Evolutionary conservation across 2,888 invertebrate genomes (phyloP).

Genomic region (Diarsia mendica): DNA sequence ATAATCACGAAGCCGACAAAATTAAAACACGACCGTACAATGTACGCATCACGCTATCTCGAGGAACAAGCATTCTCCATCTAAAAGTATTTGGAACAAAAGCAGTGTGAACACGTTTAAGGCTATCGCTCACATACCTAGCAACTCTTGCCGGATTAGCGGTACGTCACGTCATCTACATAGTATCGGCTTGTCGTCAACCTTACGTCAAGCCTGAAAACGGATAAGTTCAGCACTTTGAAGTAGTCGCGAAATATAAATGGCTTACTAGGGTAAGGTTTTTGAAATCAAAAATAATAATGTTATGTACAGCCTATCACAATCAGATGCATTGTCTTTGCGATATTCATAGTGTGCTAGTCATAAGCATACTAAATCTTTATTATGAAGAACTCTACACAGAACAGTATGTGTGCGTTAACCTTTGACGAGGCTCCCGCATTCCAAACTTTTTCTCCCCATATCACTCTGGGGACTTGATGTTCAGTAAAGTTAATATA

Average conservation of each 20-base stretch:
- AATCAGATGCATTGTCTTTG: not conserved
- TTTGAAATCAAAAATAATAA: not conserved
- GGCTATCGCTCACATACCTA: not conserved
- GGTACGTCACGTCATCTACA: not conserved
- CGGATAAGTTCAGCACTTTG: not conserved
- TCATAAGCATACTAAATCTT: not conserved
- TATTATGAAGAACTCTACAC: not conserved
- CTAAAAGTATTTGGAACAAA: slow-evolving; percentile 49
- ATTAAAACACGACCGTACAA: slow-evolving; percentile 43
- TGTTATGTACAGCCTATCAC: not conserved
- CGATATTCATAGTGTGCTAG: not conserved
- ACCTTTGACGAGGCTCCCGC: slow-evolving; percentile 48
- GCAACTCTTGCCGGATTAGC: not conserved
- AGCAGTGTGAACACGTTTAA: slow-evolving; percentile 34
- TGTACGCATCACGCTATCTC: slow-evolving; percentile 30
- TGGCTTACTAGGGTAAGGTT: no score
- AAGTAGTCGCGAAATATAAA: not conserved
- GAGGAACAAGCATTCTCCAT: slow-evolving; percentile 57
- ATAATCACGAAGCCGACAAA: slow-evolving; percentile 46
- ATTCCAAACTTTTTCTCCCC: slow-evolving; percentile 59
- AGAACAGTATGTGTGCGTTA: not conserved
- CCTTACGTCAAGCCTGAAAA: not conserved
- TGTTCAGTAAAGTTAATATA: slow-evolving; percentile 62
- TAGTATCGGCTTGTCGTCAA: not conserved
- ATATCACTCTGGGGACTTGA: slow-evolving; percentile 40